Percentiles rank a stretch among this genome's conserved stretches.
phyloP scores from a whole-genome alignment of 1,140 invertebrate genomes.

The Zaprionus vittiger region DNA sequence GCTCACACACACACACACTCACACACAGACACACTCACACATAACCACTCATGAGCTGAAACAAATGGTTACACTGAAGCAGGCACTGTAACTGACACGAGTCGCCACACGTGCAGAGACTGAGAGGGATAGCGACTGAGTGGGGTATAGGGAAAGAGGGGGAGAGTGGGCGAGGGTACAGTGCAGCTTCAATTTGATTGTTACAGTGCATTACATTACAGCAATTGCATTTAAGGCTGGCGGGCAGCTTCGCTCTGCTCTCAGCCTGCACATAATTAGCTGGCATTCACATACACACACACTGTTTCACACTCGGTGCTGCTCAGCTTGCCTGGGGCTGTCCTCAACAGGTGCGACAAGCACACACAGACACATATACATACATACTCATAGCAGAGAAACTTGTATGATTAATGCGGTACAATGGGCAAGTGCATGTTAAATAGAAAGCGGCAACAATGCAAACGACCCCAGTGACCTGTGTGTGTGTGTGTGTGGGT shows the following conservation, averaged over 20 bases:
- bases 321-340: not conserved
- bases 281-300: not conserved
- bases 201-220: not conserved
- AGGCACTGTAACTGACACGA: constrained; percentile 27
- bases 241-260: constrained; percentile 14
- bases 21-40: not conserved
- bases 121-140: constrained; percentile 7
- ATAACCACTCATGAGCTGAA: not conserved
- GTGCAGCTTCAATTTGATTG: constrained; percentile 32
- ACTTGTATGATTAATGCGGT: constrained; percentile 64
- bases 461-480: constrained; percentile 53
- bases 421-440: constrained; percentile 68
- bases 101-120: constrained; percentile 30
- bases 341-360: constrained; percentile 44
- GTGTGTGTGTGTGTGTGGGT: not conserved
- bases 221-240: not conserved
- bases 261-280: constrained; percentile 62
- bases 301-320: not conserved
- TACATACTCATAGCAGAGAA: not conserved
- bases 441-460: constrained; percentile 61
- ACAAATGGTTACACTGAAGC: constrained; percentile 3
- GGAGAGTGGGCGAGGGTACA: constrained; percentile 29
- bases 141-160: not conserved
- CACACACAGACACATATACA: not conserved
- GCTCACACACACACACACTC: not conserved